These are phyloP conservation scores for Ochropleura leucogaster DNA, from an alignment of 2,888 invertebrate species.

Conservation along the genomic window DNA sequence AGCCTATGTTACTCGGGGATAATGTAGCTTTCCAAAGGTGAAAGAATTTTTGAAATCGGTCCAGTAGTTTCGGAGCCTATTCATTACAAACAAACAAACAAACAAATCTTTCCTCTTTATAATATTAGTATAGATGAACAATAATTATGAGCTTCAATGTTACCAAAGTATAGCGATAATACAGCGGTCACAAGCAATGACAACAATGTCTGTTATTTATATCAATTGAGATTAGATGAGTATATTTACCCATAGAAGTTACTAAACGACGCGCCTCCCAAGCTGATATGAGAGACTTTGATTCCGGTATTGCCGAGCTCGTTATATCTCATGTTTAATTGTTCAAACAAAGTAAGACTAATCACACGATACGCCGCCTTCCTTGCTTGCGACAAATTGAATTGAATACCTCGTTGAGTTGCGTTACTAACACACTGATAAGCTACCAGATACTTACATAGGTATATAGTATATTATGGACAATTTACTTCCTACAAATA, in stretches of 20 bases:
- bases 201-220: slow-evolving; percentile 4
- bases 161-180: background rate
- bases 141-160: background rate
- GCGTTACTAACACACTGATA: slow-evolving; percentile 29
- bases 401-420: background rate
- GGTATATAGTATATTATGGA: background rate
- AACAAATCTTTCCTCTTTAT: too few species aligned
- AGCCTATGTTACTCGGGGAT: too few species aligned
- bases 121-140: too few species aligned
- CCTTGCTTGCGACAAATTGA: slow-evolving; percentile 40
- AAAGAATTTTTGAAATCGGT: too few species aligned
- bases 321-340: slow-evolving; percentile 92
- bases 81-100: too few species aligned
- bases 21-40: too few species aligned
- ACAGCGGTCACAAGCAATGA: background rate
- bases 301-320: slow-evolving; percentile 94
- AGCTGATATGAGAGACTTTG: slow-evolving; percentile 92
- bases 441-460: slow-evolving; percentile 3
- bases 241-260: slow-evolving; percentile 93
- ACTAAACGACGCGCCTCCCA: slow-evolving; percentile 95
- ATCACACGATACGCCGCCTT: slow-evolving; percentile 33
- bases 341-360: slow-evolving; percentile 19
- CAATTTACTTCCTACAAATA: background rate
- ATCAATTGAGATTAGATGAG: slow-evolving; percentile 3
- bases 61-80: too few species aligned